phyloP scores from a whole-genome alignment of 2,797 vertebrate species.

The Pseudochromis fuscus region DNA sequence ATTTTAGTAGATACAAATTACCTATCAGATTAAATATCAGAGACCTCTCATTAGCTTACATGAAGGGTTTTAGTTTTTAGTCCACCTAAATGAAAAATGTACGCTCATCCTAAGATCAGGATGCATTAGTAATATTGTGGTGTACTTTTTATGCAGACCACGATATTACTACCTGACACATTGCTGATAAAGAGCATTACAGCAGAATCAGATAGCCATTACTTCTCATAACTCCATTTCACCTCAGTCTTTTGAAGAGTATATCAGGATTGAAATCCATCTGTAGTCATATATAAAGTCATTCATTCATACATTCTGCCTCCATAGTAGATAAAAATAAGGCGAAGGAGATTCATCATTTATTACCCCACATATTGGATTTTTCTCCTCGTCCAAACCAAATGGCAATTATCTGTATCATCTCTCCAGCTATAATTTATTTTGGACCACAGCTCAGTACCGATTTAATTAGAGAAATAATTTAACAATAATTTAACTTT shows the following conservation, averaged over 20 bases:
- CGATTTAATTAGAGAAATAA: constrained; percentile 8
- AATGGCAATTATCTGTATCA: constrained; percentile 9
- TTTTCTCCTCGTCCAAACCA: constrained; percentile 31
- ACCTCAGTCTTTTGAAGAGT: constrained; percentile 10
- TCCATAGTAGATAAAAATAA: constrained; percentile 27
- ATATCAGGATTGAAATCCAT: constrained; percentile 5
- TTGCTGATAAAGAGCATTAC: constrained; percentile 18
- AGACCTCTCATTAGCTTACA: constrained; percentile 20
- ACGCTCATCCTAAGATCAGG: constrained; percentile 7
- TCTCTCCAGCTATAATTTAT: constrained; percentile 25
- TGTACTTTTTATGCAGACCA: constrained; percentile 15
- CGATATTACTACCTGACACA: constrained; percentile 7
- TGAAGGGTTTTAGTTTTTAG: constrained; percentile 31
- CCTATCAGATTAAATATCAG: not conserved
- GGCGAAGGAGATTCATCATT: constrained; percentile 16
- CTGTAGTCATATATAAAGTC: constrained; percentile 6
- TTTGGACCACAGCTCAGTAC: constrained; percentile 27
- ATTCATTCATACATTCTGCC: constrained; percentile 19
- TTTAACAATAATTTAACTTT: not conserved
- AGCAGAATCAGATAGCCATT: constrained; percentile 24
- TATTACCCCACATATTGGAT: constrained; percentile 44
- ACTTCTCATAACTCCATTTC: constrained; percentile 33
- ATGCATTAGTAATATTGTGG: constrained; percentile 29
- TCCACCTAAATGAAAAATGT: constrained; percentile 27
- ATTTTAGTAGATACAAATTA: not conserved